phyloP scores from a whole-genome alignment of 2,113 vertebrate species.

The Ophthalmolycus amberensis region DNA sequence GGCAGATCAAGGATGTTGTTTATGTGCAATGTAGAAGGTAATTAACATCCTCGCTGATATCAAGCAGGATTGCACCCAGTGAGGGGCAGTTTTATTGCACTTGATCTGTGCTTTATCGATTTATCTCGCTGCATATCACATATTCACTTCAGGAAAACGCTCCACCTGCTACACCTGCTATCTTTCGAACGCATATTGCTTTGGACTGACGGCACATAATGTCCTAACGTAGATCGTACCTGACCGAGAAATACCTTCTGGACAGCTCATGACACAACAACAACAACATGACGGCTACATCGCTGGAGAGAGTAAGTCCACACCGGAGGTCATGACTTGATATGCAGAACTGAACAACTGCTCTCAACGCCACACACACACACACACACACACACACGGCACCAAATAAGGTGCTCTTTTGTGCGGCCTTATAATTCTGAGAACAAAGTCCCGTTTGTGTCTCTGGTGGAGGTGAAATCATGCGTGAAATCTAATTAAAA shows the following conservation, averaged over 20 bases:
- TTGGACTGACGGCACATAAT: background rate
- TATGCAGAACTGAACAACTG: background rate
- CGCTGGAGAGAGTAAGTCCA: background rate
- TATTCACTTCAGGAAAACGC: too few species aligned
- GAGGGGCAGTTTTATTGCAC: background rate
- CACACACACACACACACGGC: background rate
- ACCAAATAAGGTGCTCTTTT: background rate
- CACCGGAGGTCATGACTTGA: background rate
- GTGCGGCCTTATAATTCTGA: background rate
- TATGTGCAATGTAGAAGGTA: background rate
- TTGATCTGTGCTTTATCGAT: background rate
- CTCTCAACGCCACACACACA: background rate
- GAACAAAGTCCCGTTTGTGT: background rate
- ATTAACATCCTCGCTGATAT: background rate
- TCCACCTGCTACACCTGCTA: too few species aligned
- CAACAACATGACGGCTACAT: background rate
- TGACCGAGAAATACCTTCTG: too few species aligned
- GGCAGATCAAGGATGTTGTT: background rate
- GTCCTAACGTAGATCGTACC: conserved; percentile 13
- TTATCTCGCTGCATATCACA: background rate
- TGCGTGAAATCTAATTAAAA: background rate
- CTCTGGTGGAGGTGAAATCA: background rate
- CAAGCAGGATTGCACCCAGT: background rate
- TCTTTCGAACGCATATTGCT: background rate
- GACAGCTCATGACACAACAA: background rate